Evolutionary conservation across 2,113 vertebrate species (phyloP).

Genomic region (Orcinus orca): DNA sequence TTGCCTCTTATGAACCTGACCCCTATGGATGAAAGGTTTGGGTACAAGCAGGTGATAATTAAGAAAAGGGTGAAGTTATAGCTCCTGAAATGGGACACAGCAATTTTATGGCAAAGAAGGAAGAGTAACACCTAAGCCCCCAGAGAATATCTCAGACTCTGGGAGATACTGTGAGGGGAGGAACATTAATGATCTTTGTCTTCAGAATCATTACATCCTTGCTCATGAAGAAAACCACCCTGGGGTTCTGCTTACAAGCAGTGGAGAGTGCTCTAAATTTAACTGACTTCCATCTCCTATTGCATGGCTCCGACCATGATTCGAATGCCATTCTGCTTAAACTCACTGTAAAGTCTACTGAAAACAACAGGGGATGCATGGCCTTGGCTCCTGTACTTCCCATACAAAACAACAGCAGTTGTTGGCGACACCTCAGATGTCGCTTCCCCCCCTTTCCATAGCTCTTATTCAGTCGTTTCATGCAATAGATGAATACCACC

Average conservation of each 20-base stretch:
- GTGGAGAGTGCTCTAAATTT: neutral
- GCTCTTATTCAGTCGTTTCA: neutral
- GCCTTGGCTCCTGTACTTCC: neutral
- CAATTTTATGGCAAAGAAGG: neutral
- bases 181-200: neutral
- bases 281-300: neutral
- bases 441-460: rapidly evolving
- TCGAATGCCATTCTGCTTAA: neutral
- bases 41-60: neutral
- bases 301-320: neutral
- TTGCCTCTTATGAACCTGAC: neutral
- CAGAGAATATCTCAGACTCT: neutral
- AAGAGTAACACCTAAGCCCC: neutral
- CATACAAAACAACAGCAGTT: neutral
- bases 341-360: neutral
- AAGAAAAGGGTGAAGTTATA: neutral
- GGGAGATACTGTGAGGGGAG: neutral
- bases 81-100: neutral
- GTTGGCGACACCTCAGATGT: neutral
- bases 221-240: neutral
- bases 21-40: neutral
- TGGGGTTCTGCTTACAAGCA: neutral
- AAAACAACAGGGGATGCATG: neutral
- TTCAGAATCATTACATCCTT: neutral
- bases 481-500: neutral